phyloP scores from a whole-genome alignment of 2,888 invertebrate species.

The Tiliacea citrago region DNA sequence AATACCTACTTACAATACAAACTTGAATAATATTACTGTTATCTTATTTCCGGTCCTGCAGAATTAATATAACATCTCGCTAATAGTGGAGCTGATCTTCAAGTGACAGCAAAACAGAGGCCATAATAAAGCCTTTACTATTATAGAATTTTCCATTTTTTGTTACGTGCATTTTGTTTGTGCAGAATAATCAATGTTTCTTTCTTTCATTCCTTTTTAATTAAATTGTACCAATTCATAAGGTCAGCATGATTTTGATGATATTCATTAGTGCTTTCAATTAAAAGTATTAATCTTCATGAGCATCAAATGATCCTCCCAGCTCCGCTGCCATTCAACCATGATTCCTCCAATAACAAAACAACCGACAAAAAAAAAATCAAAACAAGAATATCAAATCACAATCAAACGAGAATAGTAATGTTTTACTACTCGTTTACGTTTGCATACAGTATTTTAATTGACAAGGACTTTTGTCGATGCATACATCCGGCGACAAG shows the following conservation, averaged over 20 bases:
- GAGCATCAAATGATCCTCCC: neutral
- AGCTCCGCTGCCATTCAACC: neutral
- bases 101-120: neutral
- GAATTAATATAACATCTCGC: neutral
- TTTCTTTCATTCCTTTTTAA: too few species aligned
- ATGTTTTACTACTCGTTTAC: constrained; percentile 66
- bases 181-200: too few species aligned
- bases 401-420: constrained; percentile 50
- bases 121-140: neutral
- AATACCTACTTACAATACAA: neutral
- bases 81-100: neutral
- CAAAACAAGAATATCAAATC: constrained; percentile 51
- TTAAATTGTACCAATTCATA: neutral
- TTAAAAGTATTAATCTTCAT: neutral
- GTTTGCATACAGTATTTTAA: constrained; percentile 82
- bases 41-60: neutral
- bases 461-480: constrained; percentile 86
- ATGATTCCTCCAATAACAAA: constrained; percentile 13
- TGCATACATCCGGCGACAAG: constrained; percentile 79
- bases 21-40: neutral
- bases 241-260: neutral
- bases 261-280: neutral
- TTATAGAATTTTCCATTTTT: neutral
- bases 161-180: too few species aligned
- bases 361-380: constrained; percentile 29